Percentiles rank a stretch among this genome's conserved stretches.
Evolutionary conservation across 2,888 invertebrate genomes (phyloP).

Genomic region (Thymelicus acteon): DNA sequence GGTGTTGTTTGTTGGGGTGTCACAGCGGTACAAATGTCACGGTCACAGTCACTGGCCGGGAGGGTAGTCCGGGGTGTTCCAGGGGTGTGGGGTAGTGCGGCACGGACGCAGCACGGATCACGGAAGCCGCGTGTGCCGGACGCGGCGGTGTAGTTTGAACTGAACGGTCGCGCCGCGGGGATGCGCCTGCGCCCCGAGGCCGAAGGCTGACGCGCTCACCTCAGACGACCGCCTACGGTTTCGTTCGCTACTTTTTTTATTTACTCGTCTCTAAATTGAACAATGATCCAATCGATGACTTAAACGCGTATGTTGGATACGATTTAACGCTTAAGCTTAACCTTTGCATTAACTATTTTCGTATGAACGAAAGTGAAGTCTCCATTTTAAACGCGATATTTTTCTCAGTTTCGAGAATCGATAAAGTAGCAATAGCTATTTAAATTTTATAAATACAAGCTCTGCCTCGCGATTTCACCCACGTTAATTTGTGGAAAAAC

Average conservation of each 20-base stretch:
- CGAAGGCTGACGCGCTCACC: constrained; percentile 60
- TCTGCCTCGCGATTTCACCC: too few relatives aligned
- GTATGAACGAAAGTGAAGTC: neutral
- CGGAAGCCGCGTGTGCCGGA: constrained; percentile 78
- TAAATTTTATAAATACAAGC: too few relatives aligned
- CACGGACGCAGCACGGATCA: constrained; percentile 48
- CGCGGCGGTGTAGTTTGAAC: constrained; percentile 81
- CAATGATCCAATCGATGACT: constrained; percentile 60
- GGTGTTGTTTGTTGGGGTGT: constrained; percentile 56
- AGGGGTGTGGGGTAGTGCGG: neutral
- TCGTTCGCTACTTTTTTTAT: constrained; percentile 57
- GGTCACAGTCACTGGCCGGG: constrained; percentile 57
- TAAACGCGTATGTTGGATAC: constrained; percentile 22
- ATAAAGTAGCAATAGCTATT: neutral
- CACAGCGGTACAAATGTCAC: constrained; percentile 70
- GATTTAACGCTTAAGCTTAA: constrained; percentile 4
- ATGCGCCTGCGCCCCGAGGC: constrained; percentile 59
- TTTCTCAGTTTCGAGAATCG: neutral
- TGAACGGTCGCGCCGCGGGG: constrained; percentile 61
- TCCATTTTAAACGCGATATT: neutral
- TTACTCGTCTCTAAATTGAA: constrained; percentile 55
- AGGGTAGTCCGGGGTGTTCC: constrained; percentile 45
- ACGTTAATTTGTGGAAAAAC: too few relatives aligned
- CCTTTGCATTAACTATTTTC: neutral
- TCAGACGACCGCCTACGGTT: constrained; percentile 49